phyloP scores from a whole-genome alignment of 2,113 vertebrate species.

The Circaetus gallicus region DNA sequence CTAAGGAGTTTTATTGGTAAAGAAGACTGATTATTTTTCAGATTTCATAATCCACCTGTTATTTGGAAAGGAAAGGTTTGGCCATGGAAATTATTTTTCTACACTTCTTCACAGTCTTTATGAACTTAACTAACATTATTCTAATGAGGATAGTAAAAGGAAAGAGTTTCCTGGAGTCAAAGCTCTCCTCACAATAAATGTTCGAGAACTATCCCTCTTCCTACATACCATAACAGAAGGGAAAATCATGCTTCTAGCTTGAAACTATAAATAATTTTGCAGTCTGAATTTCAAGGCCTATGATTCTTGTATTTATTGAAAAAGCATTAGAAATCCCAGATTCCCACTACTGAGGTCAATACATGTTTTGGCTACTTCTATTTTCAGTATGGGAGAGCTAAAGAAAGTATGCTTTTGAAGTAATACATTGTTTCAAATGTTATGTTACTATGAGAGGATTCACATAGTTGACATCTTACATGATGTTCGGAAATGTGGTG shows the following conservation, averaged over 20 bases:
- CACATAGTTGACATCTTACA: background rate
- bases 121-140: background rate
- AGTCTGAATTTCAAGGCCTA: background rate
- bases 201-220: background rate
- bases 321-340: background rate
- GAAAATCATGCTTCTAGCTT: background rate
- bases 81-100: background rate
- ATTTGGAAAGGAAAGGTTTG: background rate
- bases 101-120: background rate
- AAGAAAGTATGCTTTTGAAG: background rate
- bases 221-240: background rate
- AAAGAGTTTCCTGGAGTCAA: background rate
- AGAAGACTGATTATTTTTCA: background rate
- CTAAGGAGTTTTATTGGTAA: background rate
- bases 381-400: background rate
- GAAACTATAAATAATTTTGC: background rate
- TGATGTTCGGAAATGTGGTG: background rate
- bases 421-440: background rate
- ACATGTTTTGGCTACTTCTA: background rate
- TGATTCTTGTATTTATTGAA: background rate
- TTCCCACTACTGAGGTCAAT: background rate
- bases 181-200: background rate
- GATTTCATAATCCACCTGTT: background rate
- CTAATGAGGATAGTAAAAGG: background rate
- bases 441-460: background rate